Base-by-base conservation (phyloP, 2,797 vertebrate species). In the Perodicticus potto region DNA sequence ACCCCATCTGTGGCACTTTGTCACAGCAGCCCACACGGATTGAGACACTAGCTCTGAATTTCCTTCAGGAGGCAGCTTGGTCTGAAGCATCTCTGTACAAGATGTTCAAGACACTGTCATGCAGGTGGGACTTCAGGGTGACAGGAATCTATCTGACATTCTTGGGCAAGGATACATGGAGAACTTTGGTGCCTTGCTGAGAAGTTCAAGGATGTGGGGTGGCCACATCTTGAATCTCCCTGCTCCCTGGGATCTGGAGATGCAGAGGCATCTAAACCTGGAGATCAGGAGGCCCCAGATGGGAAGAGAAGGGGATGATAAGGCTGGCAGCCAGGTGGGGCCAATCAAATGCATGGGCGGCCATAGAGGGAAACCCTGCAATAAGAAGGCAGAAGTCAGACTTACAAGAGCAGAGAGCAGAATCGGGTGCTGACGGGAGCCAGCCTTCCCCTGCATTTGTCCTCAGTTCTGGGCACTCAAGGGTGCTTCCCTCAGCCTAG, bases 261-360 rank as follows among this genome's bases (percentile, higher is more conserved):
- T 3, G 34, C 27, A 29, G 3, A 23, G 5, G 0, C 5, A 3
- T 57, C 73, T 72, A 32, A 4, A 23, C 1, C n/a, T 69, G n/a
- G 40, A 67, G 59, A 73, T 19, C 65, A 55, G 4, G n/a, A 82
- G 23, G 34, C 7, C 12, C 4, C 45, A 22, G 6, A 32, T 32
- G 0, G 16, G 34, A 37, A 32, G 37, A 59, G 57, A 16, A 83
- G 8, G 3, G 22, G 32, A 12, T 14, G 27, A 43, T 87, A 69
- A 72, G 20, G 23, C 40, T 43, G 61, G 37, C 2, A n/a, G 69
- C 19, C 32, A 59, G 11, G 43, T 2, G 20, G 25, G 32, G 27
- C 73, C 43, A 34, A 23, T 34, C 4, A 74, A 57, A 67, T 17
- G 1, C 0, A 1, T 11, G 5, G 11, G 20, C 69, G 49, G 27